Conservation (phyloP, 2,113 vertebrate genomes). For the Callopanchax toddi region DNA sequence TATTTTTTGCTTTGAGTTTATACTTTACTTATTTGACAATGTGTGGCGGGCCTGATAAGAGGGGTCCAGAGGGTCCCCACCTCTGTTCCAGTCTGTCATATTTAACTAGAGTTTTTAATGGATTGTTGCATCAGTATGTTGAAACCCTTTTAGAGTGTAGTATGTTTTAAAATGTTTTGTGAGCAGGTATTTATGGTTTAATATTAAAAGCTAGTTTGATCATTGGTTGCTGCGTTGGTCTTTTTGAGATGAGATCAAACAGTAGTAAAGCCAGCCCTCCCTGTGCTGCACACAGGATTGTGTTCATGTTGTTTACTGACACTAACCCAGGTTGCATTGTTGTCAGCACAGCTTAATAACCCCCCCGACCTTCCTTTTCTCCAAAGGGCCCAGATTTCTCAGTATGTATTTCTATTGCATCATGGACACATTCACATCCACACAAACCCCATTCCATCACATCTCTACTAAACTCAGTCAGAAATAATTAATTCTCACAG, state of each 20-base stretch:
- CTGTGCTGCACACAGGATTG: neutral
- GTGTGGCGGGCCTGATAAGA: too few relatives aligned
- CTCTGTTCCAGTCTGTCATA: too few relatives aligned
- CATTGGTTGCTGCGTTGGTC: too few relatives aligned
- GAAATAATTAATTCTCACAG: constrained; percentile 65
- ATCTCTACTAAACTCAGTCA: constrained; percentile 53
- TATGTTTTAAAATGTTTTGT: too few relatives aligned
- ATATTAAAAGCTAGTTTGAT: too few relatives aligned
- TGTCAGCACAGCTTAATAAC: neutral
- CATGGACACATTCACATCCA: neutral
- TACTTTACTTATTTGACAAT: too few relatives aligned
- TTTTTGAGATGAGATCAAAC: neutral
- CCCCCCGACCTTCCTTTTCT: constrained; percentile 16
- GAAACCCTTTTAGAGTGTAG: too few relatives aligned
- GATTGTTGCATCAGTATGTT: too few relatives aligned
- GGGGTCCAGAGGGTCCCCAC: too few relatives aligned
- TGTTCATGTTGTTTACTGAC: neutral
- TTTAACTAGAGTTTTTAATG: too few relatives aligned
- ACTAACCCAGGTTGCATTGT: neutral
- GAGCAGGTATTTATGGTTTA: too few relatives aligned
- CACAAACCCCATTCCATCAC: constrained; percentile 27
- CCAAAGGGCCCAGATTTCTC: constrained; percentile 4
- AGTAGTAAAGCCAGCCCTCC: neutral
- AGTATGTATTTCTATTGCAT: constrained; percentile 27
- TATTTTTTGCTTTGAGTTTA: too few relatives aligned